phyloP scores from a whole-genome alignment of 2,888 invertebrate species.

The Netelia fuscicornis region DNA sequence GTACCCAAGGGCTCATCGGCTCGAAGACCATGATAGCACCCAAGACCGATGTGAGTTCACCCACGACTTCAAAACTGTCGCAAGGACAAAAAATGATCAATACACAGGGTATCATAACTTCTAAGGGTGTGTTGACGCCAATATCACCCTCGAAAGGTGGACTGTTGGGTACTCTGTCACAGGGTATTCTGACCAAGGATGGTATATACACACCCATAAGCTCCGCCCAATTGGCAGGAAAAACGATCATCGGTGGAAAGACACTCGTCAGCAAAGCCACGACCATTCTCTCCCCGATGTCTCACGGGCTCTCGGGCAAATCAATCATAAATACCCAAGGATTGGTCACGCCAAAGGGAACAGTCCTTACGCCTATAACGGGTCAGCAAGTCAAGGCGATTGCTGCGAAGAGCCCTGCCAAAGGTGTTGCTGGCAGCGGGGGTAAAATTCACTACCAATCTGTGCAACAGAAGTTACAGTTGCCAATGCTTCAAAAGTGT shows the following conservation, averaged over 20 bases:
- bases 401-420: conserved; percentile 79
- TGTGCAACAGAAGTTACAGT: conserved; percentile 77
- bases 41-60: conserved; percentile 82
- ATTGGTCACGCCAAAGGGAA: conserved; percentile 76
- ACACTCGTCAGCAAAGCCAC: conserved; percentile 76
- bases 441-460: conserved; percentile 80
- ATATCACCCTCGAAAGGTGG: conserved; percentile 80
- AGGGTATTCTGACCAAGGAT: conserved; percentile 77
- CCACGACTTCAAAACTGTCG: conserved; percentile 83
- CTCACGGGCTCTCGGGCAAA: conserved; percentile 76
- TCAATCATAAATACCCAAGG: conserved; percentile 76
- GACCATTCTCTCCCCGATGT: conserved; percentile 77
- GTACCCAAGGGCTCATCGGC: conserved; percentile 72
- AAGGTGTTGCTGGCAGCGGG: conserved; percentile 68
- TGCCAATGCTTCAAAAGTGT: conserved; percentile 83
- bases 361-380: conserved; percentile 83
- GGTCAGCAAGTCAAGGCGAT: conserved; percentile 83
- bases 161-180: conserved; percentile 75
- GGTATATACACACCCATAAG: conserved; percentile 79
- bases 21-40: conserved; percentile 77
- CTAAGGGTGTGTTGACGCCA: conserved; percentile 84
- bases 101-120: conserved; percentile 80
- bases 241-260: conserved; percentile 78
- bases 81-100: conserved; percentile 82
- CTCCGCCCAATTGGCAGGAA: conserved; percentile 74